Evolutionary conservation across 2,113 vertebrate species (phyloP), one percentile per base, ranked within the genome.

Genomic region (Murina feae): DNA sequence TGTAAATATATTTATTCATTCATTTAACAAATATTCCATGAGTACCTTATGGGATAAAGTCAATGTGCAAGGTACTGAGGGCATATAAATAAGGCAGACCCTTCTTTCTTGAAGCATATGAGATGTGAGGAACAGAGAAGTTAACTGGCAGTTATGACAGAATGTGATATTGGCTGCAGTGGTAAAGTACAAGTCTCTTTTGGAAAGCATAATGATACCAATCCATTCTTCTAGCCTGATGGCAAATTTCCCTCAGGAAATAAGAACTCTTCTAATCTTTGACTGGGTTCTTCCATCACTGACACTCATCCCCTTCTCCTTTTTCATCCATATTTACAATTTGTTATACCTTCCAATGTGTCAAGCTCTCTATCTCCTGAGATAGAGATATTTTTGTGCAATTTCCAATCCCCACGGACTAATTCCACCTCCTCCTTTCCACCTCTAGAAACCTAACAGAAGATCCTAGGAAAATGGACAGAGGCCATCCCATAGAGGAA

Each of bases 21-120:
- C 11, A 90, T 84, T 94, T 75, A 47, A 68, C 76, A 95, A 78
- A 58, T 91, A 76, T 60, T 86, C 49, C 42, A 53, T 60, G 53
- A 90, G 49, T 55, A 42, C 1, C 17, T 68, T 79, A 23, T 5
- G 80, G 28, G 35, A 95, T 23, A 69, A 55, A 88, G 65, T 28
- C 65, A 75, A 74, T 63, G 25, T 47, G 18, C 25, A 55, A 84
- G 11, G 16, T 44, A 25, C 8, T 69, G 32, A 84, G 25, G 30
- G 80, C 63, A 95, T 88, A 88, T 90, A 58, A 58, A 32, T 14
- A 79, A 90, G n/a, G 66, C n/a, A 91, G 32, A 21, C 2, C 37
- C 21, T 79, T 28, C 14, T n/a, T 84, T 92, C 55, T 47, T 68
- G 65, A 92, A 68, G 20, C n/a, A 47, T 30, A 17, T 74, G 58